phyloP scores from a whole-genome alignment of 2,888 invertebrate species.

The Orchesella flavescens region DNA sequence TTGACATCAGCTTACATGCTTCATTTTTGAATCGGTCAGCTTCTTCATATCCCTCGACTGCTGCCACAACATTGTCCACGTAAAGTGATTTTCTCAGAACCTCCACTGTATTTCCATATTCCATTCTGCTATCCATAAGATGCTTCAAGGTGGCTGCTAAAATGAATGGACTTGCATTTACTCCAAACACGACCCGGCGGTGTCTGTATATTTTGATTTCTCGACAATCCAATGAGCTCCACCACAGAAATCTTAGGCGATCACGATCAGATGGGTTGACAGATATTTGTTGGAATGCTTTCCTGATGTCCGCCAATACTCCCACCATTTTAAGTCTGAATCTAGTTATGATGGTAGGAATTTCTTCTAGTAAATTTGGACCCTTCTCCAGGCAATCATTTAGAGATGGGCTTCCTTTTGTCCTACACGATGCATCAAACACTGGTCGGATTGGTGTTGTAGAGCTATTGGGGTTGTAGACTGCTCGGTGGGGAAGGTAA shows the following conservation, averaged over 20 bases:
- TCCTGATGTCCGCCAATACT: constrained; percentile 71
- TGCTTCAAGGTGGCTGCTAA: constrained; percentile 10
- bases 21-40: neutral
- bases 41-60: neutral
- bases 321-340: constrained; percentile 64
- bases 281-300: constrained; percentile 73
- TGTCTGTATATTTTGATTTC: constrained; percentile 62
- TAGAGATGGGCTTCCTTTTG: constrained; percentile 51
- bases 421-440: constrained; percentile 37
- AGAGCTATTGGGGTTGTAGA: constrained; percentile 51
- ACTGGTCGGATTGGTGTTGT: constrained; percentile 35
- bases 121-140: neutral
- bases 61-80: constrained; percentile 13
- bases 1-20: neutral
- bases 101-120: neutral
- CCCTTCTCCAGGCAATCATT: constrained; percentile 71
- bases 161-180: neutral
- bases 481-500: constrained; percentile 64
- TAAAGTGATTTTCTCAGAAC: neutral
- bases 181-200: constrained; percentile 70
- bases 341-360: constrained; percentile 51
- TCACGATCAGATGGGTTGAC: constrained; percentile 30
- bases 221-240: neutral
- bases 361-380: constrained; percentile 65
- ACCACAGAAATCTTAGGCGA: constrained; percentile 26